These are phyloP conservation scores for Drosophila orena DNA, from an alignment of 1,140 invertebrate species.

Conservation along the genomic window DNA sequence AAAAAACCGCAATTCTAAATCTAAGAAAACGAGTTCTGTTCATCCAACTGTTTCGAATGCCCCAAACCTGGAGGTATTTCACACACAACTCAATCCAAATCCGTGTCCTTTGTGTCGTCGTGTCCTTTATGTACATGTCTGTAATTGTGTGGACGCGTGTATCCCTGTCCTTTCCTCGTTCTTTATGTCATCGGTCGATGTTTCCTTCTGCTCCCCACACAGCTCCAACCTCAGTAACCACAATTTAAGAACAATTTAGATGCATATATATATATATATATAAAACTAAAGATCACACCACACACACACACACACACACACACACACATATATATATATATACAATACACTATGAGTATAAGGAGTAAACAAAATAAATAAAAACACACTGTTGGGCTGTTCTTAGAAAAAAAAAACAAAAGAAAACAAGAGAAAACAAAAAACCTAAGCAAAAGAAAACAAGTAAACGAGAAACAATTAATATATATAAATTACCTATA, in stretches of 20 bases:
- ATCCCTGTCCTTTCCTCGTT: not conserved
- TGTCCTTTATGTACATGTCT: not conserved
- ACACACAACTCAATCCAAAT: not conserved
- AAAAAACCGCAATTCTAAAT: not conserved
- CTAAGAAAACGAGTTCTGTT: not conserved
- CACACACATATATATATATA: conserved; percentile 20
- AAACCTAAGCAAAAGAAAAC: conserved; percentile 22
- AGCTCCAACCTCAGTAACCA: conserved; percentile 37
- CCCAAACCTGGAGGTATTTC: not conserved
- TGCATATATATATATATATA: conserved; percentile 14
- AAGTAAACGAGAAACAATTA: conserved; percentile 35
- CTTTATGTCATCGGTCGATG: not conserved
- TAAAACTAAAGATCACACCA: conserved; percentile 25
- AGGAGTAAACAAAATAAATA: conserved; percentile 34
- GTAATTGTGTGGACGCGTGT: not conserved
- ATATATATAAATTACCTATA: conserved; percentile 50
- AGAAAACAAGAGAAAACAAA: conserved; percentile 24
- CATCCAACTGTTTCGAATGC: not conserved
- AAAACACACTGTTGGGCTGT: conserved; percentile 79
- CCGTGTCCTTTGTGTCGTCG: not conserved
- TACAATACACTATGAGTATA: conserved; percentile 36
- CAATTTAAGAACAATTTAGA: conserved; percentile 10
- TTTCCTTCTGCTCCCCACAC: not conserved
- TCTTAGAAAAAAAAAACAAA: conserved; percentile 66
- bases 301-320: conserved; percentile 15